Conservation (phyloP, 2,888 invertebrate genomes). For the Xanthia togata region DNA sequence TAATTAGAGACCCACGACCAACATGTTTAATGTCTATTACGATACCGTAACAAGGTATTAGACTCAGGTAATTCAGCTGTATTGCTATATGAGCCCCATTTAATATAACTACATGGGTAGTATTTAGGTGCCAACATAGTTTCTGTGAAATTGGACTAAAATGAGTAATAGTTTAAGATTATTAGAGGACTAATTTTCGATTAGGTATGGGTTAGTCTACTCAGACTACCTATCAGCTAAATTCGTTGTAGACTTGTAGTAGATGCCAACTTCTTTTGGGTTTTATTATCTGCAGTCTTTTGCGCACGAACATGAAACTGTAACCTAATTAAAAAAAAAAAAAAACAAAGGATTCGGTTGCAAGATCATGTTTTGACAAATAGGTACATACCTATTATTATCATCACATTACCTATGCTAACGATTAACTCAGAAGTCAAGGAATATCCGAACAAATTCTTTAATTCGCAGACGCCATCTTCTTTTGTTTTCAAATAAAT, state of each 20-base stretch:
- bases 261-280: not conserved
- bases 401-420: conserved; percentile 51
- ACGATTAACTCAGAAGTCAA: conserved; percentile 45
- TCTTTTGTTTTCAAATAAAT: conserved; percentile 55
- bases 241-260: too few relatives aligned
- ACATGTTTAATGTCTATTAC: conserved; percentile 62
- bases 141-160: conserved; percentile 22
- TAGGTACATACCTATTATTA: too few relatives aligned
- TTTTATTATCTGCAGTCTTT: not conserved
- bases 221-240: too few relatives aligned
- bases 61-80: conserved; percentile 31
- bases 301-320: not conserved
- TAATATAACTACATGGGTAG: conserved; percentile 37
- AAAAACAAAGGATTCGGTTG: not conserved
- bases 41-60: conserved; percentile 57
- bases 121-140: conserved; percentile 52
- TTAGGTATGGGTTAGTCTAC: not conserved
- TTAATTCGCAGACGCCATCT: conserved; percentile 52
- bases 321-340: not conserved
- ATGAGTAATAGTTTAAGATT: conserved; percentile 18
- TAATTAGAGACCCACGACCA: conserved; percentile 59
- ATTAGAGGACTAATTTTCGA: conserved; percentile 23
- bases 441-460: conserved; percentile 45
- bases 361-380: conserved; percentile 17
- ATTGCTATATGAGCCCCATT: conserved; percentile 36